Base-by-base conservation (phyloP, 1,140 invertebrate species). In the Pseudoatta argentina region DNA sequence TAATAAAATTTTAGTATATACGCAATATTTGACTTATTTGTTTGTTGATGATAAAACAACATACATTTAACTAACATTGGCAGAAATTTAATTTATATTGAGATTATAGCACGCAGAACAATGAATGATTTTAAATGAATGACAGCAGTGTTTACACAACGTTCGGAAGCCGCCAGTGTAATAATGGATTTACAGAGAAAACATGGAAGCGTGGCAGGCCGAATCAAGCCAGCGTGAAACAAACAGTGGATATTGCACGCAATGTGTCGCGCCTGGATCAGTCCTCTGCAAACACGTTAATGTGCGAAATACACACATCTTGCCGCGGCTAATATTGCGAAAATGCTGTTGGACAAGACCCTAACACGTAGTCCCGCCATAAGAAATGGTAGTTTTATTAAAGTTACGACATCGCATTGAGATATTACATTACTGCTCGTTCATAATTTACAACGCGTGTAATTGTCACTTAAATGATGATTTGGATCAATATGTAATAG, bases 291-390 rank as follows among this genome's bases (percentile, higher is more conserved):
- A 94, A 94, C 91, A 94, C 39, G 72, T 89, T 94, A 94, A 94
- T 94, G 94, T 94, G 94, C 91, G 93, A 94, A 94, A 94, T 92
- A 94, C 93, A 94, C 93, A 94, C 93, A 91, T 91, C 86, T 67
- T 59, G 63, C 53, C 34, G 85, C 86, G 63, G 77, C 89, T 91
- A 92, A 93, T 93, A 93, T 91, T 89, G 89, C 88, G 87, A 76
- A 85, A 57, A 77, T 76, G 77, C 76, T 48, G 82, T 66, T 44
- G 64, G 88, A 90, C 72, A 76, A 86, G 86, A 75, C 86, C 55
- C 63, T 90, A 86, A 89, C 53, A 51, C 86, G 72, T 86, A 53
- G 61, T 85, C 76, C 59, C 81, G 71, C 81, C 59, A 27, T 86
- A 72, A 53, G 72, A 86, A 82, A 71, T 53, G 66, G 78, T 63